Evolutionary conservation across 2,888 invertebrate species (phyloP), one percentile per base, ranked within the genome.

Genomic region (Andrena fulva): DNA sequence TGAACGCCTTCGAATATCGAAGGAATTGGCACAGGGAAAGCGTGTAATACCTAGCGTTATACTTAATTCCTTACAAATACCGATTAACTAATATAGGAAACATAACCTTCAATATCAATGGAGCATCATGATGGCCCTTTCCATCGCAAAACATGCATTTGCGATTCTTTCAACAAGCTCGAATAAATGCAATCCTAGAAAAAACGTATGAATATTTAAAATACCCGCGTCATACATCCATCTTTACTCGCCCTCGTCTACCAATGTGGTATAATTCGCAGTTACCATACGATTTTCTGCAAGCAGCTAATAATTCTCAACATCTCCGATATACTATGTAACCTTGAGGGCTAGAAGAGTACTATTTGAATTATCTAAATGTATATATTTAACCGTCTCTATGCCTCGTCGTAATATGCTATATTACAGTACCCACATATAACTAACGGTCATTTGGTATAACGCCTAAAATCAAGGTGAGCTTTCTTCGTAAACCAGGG

Each of bases 221-320:
- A 80, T 56, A 29, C 70, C 74, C 81, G 81, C 70, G 75, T 48
- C 10, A 42, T 16, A 29, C 33, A 56, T 8, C 70, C 75, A 80
- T 82, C 33, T 79, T 74, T 27, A 10, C 4, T 70, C 4, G 8
- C 5, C 1, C 52, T 42, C 42, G 6, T 20, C 6, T 48, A 52
- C 6, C n/a, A 66, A 24, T 31, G 16, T 4, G 20, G 31, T 35
- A 50, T 1, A 42, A 48, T 3, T 56, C 69, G 6, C 31, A 64
- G 48, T 75, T 77, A 48, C 56, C 31, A 42, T 52, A 56, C 7
- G 6, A 60, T 42, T 33, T 66, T 56, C 10, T 29, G 31, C 1
- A n/a, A 50, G 33, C 24, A 33, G 27, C 2, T 54, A 33, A 35
- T 16, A n/a, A 54, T 31, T 48, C 16, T 16, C 12, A 10, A 20